Base-by-base conservation (phyloP, 2,888 invertebrate genomes). In the Marasmarcha lunaedactyla region DNA sequence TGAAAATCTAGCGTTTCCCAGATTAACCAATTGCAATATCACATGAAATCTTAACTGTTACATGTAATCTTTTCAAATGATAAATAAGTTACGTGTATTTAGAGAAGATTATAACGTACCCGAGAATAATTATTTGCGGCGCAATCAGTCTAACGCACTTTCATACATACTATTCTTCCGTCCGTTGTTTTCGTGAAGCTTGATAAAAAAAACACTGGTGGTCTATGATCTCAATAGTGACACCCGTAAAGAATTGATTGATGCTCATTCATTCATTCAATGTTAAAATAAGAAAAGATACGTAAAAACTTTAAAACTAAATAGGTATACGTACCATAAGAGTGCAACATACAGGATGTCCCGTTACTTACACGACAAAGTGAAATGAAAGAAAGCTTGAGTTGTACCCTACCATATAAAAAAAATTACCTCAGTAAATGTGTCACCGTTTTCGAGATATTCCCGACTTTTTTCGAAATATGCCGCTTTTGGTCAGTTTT, bases 71-170 rank as follows among this genome's bases (percentile, higher is more conserved):
- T 4, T 15, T 35, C 7, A 7, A 38, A 33, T 20, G 14, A 14
- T 37, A 27, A 33, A 1, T 15, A n/a, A 14, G 5, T 30, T 15
- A 35, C 10, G 4, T 7, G 12, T 15, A 35, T 25, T 6, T 4
- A 11, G 14, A 15, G n/a, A 2, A 33, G 15, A 43, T 45, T 56
- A 37, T 44, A 54, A 63, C 81, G 73, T 69, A 84, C 84, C 78
- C 70, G 65, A 64, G 69, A n/a, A 71, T 73, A 70, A 71, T 73
- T 72, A 77, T 74, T 83, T 84, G 83, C 85, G 85, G 85, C 86
- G 86, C 85, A 86, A 85, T 86, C 86, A 83, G 81, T 84, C 84
- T 83, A 86, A 86, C 83, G 77, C 81, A 84, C 85, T 84, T 74
- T 71, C 79, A 12, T 7, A 9, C 12, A 11, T 34, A 14, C 34